Percentiles rank a stretch among this genome's conserved stretches.
These are phyloP conservation scores for Patella ulyssiponensis DNA, from an alignment of 2,888 invertebrate genomes.

Conservation along the genomic window DNA sequence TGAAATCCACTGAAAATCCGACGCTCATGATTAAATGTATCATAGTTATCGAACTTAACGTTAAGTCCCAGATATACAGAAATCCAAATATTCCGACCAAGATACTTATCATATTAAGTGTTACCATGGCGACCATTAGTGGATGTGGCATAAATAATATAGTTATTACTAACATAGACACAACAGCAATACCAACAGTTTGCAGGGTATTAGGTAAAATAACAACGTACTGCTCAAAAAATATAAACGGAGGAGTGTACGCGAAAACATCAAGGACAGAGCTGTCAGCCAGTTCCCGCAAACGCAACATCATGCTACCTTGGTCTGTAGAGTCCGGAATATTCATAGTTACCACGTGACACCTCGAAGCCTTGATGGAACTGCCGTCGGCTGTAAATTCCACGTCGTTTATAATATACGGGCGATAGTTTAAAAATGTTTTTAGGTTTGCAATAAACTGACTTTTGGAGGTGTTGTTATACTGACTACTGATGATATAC, in stretches of 20 bases:
- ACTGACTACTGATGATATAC: slow-evolving; percentile 26
- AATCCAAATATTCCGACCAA: slow-evolving; percentile 61
- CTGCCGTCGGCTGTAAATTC: slow-evolving; percentile 37
- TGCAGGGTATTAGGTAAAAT: slow-evolving; percentile 59
- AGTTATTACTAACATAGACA: slow-evolving; percentile 59
- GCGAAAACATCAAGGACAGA: slow-evolving; percentile 48
- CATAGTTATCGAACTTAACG: slow-evolving; percentile 62
- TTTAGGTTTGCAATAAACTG: slow-evolving; percentile 31
- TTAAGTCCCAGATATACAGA: slow-evolving; percentile 57
- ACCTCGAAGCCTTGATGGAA: slow-evolving; percentile 82
- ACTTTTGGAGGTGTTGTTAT: slow-evolving; percentile 22
- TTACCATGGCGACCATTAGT: slow-evolving; percentile 53
- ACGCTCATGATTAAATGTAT: slow-evolving; percentile 65
- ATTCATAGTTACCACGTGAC: slow-evolving; percentile 33
- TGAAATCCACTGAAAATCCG: slow-evolving; percentile 64
- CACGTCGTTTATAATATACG: slow-evolving; percentile 37
- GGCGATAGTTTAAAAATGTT: slow-evolving; percentile 25
- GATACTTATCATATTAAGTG: slow-evolving; percentile 59
- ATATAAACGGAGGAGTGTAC: slow-evolving; percentile 56
- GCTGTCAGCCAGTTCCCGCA: slow-evolving; percentile 51
- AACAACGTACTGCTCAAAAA: slow-evolving; percentile 61
- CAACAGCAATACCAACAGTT: slow-evolving; percentile 58
- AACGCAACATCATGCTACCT: slow-evolving; percentile 53
- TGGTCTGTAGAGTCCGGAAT: slow-evolving; percentile 77
- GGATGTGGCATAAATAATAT: slow-evolving; percentile 63